Evolutionary conservation across 2,888 invertebrate species (phyloP), one percentile per base, ranked within the genome.

Genomic region (Drosophila leonis): DNA sequence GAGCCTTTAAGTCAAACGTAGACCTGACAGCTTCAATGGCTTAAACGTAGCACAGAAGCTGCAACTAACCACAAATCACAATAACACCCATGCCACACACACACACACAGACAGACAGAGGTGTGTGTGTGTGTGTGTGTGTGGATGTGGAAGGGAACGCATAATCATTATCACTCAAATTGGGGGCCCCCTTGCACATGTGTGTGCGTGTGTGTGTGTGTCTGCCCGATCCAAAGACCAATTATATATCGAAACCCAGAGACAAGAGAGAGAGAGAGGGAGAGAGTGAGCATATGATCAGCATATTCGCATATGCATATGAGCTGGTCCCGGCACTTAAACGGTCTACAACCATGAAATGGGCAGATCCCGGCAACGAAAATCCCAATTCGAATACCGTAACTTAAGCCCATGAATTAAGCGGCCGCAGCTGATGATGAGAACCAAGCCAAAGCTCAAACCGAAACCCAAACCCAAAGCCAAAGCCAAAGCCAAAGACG

Each of bases 1-100:
- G 83, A 86, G 83, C 83, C 86, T 83, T 86, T 83, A 83, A 83
- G 86, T 86, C 83, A 83, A 86, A 83, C 83, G 83, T 81, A 81
- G 79, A 78, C 71, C 86, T 83, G 83, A 83, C 84, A 83, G 82
- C 82, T 81, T 33, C 74, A 83, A 79, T 77, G 82, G 81, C 83
- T 81, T 83, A 80, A 83, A 84, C 87, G 84, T 86, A 84, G 82
- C 87, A 84, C 84, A 84, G 84, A 83, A 84, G 84, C 84, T 84
- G 87, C 87, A 83, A 80, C 87, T 86, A 87, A 87, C 87, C 84
- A 83, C 84, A 84, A 87, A 83, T 80, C 84, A 84, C 81, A 82
- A 75, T 78, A 83, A 77, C 82, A 78, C 86, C 83, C 83, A 75
- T 66, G 59, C 63, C 75, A 54, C 31, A 41, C 60, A 61, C 31